phyloP scores from a whole-genome alignment of 2,888 invertebrate genomes.

The Argyra leucocephala region DNA sequence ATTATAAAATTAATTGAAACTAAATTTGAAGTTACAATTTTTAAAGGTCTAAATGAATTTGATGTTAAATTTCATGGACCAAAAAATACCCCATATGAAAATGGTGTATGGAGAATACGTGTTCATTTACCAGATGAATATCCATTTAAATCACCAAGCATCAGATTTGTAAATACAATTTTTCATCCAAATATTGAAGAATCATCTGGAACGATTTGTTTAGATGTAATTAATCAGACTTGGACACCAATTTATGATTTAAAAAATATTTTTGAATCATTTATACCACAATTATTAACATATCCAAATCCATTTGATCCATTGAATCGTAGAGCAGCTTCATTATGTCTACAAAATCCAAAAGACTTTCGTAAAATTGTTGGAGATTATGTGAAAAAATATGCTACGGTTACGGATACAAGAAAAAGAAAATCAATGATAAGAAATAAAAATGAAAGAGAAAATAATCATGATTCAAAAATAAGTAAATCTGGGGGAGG shows the following conservation, averaged over 20 bases:
- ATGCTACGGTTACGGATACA: conserved; percentile 78
- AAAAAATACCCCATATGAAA: conserved; percentile 95
- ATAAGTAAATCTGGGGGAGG: conserved; percentile 76
- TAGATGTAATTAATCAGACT: conserved; percentile 99
- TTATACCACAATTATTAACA: conserved; percentile 96
- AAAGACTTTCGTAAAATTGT: conserved; percentile 99
- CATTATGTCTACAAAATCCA: conserved; percentile 98
- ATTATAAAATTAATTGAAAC: conserved; percentile 99
- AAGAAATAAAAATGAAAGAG: conserved; percentile 55
- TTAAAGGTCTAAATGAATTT: conserved; percentile 97
- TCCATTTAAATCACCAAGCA: conserved; percentile 99
- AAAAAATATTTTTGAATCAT: conserved; percentile 99
- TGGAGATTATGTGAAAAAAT: conserved; percentile 95
- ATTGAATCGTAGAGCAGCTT: conserved; percentile 97
- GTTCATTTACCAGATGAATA: conserved; percentile 99
- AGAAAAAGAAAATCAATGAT: conserved; percentile 51
- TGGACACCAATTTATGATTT: conserved; percentile 99
- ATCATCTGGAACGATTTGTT: conserved; percentile 96
- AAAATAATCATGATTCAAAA: conserved; percentile 71
- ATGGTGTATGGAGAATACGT: conserved; percentile 98
- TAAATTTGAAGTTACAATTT: conserved; percentile 97
- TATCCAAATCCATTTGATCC: conserved; percentile 99
- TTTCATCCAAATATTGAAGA: conserved; percentile 99
- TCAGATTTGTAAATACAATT: conserved; percentile 98
- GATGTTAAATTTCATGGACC: conserved; percentile 99